A percentile compares a stretch with the other conserved stretches of the same genome.
Conservation (phyloP, 2,888 invertebrate species). For the Oligia latruncula region DNA sequence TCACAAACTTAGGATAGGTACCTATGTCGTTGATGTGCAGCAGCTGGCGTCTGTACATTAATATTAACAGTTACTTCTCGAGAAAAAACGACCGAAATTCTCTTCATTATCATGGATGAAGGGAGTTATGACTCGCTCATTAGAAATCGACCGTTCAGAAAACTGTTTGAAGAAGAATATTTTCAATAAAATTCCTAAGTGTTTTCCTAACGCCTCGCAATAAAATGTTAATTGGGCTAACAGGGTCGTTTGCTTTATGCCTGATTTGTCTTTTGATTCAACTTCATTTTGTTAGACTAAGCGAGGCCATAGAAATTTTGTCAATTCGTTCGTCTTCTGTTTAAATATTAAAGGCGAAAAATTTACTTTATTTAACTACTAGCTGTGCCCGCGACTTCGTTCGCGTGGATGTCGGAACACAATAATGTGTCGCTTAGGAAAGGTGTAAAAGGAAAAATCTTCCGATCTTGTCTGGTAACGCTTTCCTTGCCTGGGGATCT, state of each 20-base stretch:
- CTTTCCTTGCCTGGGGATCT: too few relatives aligned
- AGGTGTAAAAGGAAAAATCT: too few relatives aligned
- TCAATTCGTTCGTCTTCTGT: constrained; percentile 36
- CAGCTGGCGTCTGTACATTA: too few relatives aligned
- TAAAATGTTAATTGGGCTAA: constrained; percentile 59
- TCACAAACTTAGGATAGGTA: too few relatives aligned
- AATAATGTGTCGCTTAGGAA: too few relatives aligned
- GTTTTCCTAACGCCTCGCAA: constrained; percentile 52
- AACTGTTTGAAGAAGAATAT: constrained; percentile 39
- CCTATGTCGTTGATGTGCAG: too few relatives aligned
- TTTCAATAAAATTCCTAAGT: constrained; percentile 50
- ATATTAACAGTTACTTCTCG: neutral
- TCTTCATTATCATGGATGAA: constrained; percentile 3
- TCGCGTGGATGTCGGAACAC: too few relatives aligned
- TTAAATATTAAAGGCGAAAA: constrained; percentile 32
- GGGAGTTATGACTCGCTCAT: constrained; percentile 6
- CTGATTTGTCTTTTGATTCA: constrained; percentile 39
- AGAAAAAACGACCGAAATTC: neutral
- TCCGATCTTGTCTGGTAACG: too few relatives aligned
- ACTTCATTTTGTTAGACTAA: constrained; percentile 42
- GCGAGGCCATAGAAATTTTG: constrained; percentile 29
- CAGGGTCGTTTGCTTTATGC: constrained; percentile 49
- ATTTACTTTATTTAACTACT: neutral
- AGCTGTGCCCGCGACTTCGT: too few relatives aligned
- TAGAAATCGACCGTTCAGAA: constrained; percentile 14